These are phyloP conservation scores for Jaculus jaculus DNA, from an alignment of 2,113 vertebrate species.

Conservation along the genomic window DNA sequence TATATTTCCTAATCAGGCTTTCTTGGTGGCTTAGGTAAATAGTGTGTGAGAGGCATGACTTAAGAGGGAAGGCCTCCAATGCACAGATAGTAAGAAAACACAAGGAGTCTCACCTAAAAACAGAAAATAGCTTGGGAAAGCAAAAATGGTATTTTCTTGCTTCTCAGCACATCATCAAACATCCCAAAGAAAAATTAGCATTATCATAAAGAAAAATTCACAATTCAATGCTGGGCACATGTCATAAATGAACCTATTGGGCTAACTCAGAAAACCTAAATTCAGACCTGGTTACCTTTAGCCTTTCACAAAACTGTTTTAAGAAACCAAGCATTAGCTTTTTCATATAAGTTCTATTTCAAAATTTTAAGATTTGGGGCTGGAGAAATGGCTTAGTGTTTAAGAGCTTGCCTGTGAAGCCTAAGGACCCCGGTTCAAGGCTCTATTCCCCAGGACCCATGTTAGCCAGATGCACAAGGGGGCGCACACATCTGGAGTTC, in stretches of 20 bases:
- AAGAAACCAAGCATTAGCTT: background rate
- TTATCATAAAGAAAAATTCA: conserved; percentile 9
- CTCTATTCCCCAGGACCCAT: no score
- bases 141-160: background rate
- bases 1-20: background rate
- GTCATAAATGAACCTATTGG: background rate
- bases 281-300: background rate
- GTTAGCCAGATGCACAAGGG: no score
- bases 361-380: background rate
- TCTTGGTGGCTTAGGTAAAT: background rate
- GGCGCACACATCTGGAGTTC: no score
- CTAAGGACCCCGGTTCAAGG: no score
- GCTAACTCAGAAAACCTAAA: background rate
- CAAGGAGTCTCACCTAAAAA: background rate
- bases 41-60: background rate
- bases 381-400: no score
- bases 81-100: background rate
- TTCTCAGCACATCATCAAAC: background rate
- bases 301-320: background rate
- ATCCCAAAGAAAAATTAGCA: background rate
- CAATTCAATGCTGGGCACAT: conserved; percentile 6
- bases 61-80: background rate
- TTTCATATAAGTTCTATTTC: background rate
- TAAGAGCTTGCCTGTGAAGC: no score
- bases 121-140: background rate